Conservation (phyloP, 2,888 invertebrate genomes). For the Stenodema calcarata region DNA sequence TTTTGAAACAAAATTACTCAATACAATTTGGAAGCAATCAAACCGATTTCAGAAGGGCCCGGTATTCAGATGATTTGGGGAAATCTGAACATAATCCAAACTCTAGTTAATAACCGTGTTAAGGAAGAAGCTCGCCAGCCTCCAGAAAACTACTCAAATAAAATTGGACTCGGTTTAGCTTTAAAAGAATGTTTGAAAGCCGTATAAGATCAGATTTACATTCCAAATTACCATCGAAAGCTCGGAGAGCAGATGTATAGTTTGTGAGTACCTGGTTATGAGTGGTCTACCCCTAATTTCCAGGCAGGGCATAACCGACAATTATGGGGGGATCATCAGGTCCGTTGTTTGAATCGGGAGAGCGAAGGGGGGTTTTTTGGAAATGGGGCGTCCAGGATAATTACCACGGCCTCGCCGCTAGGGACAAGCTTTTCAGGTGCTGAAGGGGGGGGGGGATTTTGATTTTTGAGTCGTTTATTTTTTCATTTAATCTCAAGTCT, state of each 20-base stretch:
- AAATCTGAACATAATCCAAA: constrained; percentile 5
- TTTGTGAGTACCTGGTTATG: constrained; percentile 41
- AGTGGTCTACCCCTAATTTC: constrained; percentile 39
- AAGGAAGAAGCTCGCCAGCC: background rate
- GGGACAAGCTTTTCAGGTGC: constrained; percentile 1
- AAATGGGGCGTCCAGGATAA: constrained; percentile 17
- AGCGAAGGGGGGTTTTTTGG: background rate
- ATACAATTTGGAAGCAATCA: background rate
- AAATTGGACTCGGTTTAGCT: constrained; percentile 36
- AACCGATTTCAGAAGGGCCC: background rate
- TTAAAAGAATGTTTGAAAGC: constrained; percentile 35
- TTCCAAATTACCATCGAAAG: constrained; percentile 35
- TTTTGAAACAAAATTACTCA: too few relatives aligned
- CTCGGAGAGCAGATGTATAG: constrained; percentile 42
- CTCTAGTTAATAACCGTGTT: constrained; percentile 4
- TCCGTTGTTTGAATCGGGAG: background rate
- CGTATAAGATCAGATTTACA: constrained; percentile 40
- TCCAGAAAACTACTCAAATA: constrained; percentile 28
- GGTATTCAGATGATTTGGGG: background rate
- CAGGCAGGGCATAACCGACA: constrained; percentile 36
- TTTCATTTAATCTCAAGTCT: background rate
- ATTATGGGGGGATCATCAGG: constrained; percentile 32
- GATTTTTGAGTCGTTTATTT: background rate
- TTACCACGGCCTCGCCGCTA: background rate
- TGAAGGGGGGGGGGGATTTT: background rate